Percentiles rank a stretch among this genome's conserved stretches.
Conservation (phyloP, 2,113 vertebrate genomes). For the Daphoenositta chrysoptera region DNA sequence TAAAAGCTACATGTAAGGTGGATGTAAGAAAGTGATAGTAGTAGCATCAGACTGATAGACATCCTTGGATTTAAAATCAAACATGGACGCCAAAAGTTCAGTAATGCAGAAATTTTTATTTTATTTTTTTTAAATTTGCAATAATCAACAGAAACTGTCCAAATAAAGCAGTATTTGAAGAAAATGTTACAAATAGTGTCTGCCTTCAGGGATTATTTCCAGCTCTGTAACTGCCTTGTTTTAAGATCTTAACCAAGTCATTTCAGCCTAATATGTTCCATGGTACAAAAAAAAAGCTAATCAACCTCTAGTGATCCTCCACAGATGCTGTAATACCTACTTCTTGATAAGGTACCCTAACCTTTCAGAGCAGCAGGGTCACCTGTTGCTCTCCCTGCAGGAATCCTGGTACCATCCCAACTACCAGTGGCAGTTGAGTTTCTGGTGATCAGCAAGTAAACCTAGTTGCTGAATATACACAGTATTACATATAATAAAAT, state of each 20-base stretch:
- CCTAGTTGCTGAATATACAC: background rate
- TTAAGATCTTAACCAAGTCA: too few species aligned
- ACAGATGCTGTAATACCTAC: background rate
- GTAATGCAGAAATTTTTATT: background rate
- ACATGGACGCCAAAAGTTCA: background rate
- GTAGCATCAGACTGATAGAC: background rate
- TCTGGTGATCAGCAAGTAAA: background rate
- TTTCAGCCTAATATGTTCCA: background rate
- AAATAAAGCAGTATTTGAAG: background rate
- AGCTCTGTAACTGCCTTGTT: background rate
- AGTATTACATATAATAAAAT: background rate
- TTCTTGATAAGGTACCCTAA: background rate
- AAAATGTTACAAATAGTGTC: background rate
- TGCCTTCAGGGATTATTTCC: background rate
- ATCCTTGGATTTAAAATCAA: background rate
- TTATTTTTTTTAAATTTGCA: background rate
- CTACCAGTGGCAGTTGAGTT: background rate
- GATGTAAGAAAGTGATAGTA: background rate
- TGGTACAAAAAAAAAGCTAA: background rate
- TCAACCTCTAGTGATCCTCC: background rate
- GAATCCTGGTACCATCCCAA: background rate
- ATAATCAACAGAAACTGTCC: background rate
- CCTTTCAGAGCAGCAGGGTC: background rate
- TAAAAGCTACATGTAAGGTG: background rate
- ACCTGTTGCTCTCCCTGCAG: background rate